Evolutionary conservation across 2,888 invertebrate species (phyloP), one percentile per base, ranked within the genome.

Genomic region (Cantharis lateralis): DNA sequence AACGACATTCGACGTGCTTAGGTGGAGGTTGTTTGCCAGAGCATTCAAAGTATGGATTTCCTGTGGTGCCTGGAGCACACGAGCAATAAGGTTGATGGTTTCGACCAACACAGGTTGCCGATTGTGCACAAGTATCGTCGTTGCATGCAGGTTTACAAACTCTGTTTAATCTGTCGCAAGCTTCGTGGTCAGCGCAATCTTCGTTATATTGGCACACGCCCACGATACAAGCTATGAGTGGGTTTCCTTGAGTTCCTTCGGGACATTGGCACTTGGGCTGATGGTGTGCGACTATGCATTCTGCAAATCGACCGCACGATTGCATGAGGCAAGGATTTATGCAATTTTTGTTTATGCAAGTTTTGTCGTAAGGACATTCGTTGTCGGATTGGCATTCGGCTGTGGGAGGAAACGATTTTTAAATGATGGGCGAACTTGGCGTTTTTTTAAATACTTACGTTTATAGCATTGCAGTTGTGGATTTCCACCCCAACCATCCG

Each of bases 131-230:
- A 0, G 94, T 92, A 74, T 93, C 93, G n/a, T 93, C 93, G 5
- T 94, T 93, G 85, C 96, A 96, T 24, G 94, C 96, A 0, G 94
- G 93, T 82, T 94, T 91, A 84, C 97, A 96, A 0, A 95, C 91
- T 81, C 95, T 91, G 86, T 96, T 96, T 13, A 96, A 89, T 77
- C 95, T 90, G 84, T 96, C 95, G 87, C 96, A 97, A 48, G 94
- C 92, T 87, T 96, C 96, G 80, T 94, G 91, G 83, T 95, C 93
- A 32, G 94, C 94, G 82, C 96, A 97, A 85, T 97, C 96, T 84
- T 96, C 95, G 85, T 96, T 96, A 87, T 95, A 96, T 84, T 95
- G 95, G 82, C 96, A 96, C 63, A 94, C 91, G 10, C 94, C 95
- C 1, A 94, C 92, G 76, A 96, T 93, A 85, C 97, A 97, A 16